Evolutionary conservation across 2,797 vertebrate species (phyloP).

Genomic region (Centroberyx gerrardi): DNA sequence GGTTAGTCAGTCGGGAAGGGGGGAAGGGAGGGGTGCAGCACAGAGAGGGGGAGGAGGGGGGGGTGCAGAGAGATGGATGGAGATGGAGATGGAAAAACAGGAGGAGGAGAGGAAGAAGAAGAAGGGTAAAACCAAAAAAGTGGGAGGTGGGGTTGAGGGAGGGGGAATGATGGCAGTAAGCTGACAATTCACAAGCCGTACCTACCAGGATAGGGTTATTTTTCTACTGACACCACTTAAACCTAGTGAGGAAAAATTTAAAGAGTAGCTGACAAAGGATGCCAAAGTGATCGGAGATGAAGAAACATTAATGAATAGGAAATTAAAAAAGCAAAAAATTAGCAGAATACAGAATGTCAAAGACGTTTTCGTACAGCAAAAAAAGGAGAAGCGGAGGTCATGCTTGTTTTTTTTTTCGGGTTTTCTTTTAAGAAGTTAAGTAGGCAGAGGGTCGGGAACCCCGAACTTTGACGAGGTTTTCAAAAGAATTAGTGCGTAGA

Average conservation of each 20-base stretch:
- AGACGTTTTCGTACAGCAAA: conserved; percentile 50
- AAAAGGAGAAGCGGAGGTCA: conserved; percentile 49
- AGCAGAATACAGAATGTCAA: conserved; percentile 77
- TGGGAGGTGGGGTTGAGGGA: background rate
- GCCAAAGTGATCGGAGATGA: conserved; percentile 82
- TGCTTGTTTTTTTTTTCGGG: conserved; percentile 41
- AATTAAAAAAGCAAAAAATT: conserved; percentile 54
- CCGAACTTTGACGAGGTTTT: no score
- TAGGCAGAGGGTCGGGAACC: background rate
- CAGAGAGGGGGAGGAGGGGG: conserved; percentile 33
- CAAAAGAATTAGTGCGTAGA: no score
- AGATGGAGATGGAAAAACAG: conserved; percentile 3
- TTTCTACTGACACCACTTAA: conserved; percentile 90
- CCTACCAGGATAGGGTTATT: conserved; percentile 90
- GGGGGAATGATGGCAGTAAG: conserved; percentile 66
- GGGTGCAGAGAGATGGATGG: conserved; percentile 34
- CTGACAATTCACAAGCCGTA: conserved; percentile 84
- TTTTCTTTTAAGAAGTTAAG: background rate
- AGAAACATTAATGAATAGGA: conserved; percentile 79
- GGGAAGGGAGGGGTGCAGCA: conserved; percentile 31
- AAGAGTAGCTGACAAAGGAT: conserved; percentile 87
- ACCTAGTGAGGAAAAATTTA: conserved; percentile 91
- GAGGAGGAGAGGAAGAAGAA: background rate
- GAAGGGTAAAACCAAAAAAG: conserved; percentile 34
- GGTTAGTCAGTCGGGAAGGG: conserved; percentile 69